Percentiles rank a stretch among this genome's conserved stretches.
phyloP scores from a whole-genome alignment of 92 coral and sea anemone species.

The Anthopleura xanthogrammica region DNA sequence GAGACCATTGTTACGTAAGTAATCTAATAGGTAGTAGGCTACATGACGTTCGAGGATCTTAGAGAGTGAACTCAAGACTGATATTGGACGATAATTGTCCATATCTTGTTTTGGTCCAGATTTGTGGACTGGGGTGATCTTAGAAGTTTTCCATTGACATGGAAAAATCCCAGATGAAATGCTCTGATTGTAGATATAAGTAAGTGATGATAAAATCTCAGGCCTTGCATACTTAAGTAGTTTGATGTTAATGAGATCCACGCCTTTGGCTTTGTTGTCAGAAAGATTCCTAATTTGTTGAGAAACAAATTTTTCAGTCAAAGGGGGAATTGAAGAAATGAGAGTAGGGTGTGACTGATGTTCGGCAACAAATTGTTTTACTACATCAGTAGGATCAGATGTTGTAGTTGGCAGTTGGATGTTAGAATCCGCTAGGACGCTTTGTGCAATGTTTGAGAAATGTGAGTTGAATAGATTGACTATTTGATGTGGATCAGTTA shows the following conservation, averaged over 20 bases:
- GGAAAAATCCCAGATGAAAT: neutral
- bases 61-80: neutral
- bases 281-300: neutral
- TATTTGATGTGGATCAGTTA: neutral
- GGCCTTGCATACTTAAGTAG: neutral
- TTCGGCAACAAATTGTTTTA: neutral
- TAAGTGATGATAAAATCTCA: neutral
- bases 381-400: neutral
- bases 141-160: neutral
- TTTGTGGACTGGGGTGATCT: neutral
- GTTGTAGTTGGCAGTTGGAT: neutral
- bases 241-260: neutral
- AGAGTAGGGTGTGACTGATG: neutral
- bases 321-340: neutral
- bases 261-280: neutral
- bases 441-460: neutral
- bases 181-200: neutral
- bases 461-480: neutral
- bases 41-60: constrained; percentile 10
- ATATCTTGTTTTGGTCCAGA: neutral
- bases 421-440: no score
- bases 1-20: neutral
- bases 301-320: neutral
- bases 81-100: neutral
- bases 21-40: neutral